Base-by-base conservation (phyloP, 2,113 vertebrate species). In the Gambusia holbrooki region DNA sequence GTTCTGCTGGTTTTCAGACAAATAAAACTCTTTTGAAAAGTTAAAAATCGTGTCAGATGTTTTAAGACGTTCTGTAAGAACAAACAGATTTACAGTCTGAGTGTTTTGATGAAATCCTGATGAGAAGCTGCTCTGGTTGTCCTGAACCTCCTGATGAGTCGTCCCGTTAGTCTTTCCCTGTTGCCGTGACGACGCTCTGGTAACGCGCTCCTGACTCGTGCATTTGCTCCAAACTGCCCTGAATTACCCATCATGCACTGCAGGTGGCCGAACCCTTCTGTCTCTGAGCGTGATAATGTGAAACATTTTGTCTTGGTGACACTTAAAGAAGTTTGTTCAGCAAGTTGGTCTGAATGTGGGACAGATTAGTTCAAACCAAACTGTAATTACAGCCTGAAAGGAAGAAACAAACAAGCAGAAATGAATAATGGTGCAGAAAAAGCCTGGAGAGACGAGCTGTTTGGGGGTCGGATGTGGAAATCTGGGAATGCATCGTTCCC, bases 161-260 rank as follows among this genome's bases (percentile, higher is more conserved):
- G 35, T 35, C 67, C 76, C 75, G 61, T 73, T 62, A 77, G 80
- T 19, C 25, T 29, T 32, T 79, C 71, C 66, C 25, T 10, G 69
- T 48, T 40, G 28, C 70, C 77, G 65, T 77, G 69, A 29, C 73
- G 32, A 32, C n/a, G 35, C 77, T 82, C 69, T 60, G 65, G 84
- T 69, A 70, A 77, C 29, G 32, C 1, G 17, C 66, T 25, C 19
- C 45, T 2, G 33, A 35, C 17, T 37, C 15, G 8, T 27, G 37
- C 7, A 15, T 10, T 61, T 3, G 29, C 29, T 29, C 72, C 17
- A 58, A 58, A 58, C 51, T 9, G 51, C 7, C 22, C 17, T 22
- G 3, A n/a, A 58, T n/a, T 58, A 58, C 51, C 51, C 19, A 58
- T 58, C 9, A 9, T 22, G 51, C 51, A 58, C 51, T n/a, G 11